A percentile compares a stretch with the other conserved stretches of the same genome.
Conservation (phyloP, 2,113 vertebrate species). For the Gymnorhina tibicen region DNA sequence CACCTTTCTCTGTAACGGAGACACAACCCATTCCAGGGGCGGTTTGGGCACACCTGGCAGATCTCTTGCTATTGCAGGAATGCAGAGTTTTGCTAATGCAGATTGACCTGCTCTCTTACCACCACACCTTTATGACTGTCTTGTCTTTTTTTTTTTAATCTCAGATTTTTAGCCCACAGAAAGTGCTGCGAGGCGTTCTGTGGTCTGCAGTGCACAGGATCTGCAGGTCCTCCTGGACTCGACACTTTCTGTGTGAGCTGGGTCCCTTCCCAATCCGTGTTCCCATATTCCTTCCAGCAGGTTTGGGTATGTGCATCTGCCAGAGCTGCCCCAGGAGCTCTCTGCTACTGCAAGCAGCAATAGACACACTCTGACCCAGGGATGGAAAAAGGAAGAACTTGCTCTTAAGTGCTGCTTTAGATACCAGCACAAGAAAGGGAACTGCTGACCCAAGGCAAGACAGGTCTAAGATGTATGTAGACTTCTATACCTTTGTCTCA, state of each 20-base stretch:
- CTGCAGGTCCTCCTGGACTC: not conserved
- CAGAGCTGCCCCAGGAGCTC: not conserved
- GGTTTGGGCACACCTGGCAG: not conserved
- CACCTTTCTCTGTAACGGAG: not conserved
- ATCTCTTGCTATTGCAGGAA: not conserved
- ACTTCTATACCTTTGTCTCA: not conserved
- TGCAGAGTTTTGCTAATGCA: not conserved
- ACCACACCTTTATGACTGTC: not conserved
- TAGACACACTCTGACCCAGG: not conserved
- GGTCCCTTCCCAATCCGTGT: not conserved
- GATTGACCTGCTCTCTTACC: not conserved
- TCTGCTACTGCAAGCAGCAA: not conserved
- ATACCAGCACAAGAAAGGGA: not conserved
- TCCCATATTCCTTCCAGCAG: not conserved
- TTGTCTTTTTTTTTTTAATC: not conserved
- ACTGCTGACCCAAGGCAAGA: not conserved
- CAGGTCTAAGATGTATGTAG: not conserved
- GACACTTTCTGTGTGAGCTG: not conserved
- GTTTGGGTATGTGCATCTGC: not conserved
- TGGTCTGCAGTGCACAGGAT: not conserved
- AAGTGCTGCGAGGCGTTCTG: accelerated
- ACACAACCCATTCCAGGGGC: not conserved
- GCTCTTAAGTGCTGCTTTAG: not conserved
- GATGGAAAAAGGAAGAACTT: not conserved
- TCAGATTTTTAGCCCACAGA: not conserved